phyloP scores from a whole-genome alignment of 2,888 invertebrate genomes.

The Eupithecia subumbrata region DNA sequence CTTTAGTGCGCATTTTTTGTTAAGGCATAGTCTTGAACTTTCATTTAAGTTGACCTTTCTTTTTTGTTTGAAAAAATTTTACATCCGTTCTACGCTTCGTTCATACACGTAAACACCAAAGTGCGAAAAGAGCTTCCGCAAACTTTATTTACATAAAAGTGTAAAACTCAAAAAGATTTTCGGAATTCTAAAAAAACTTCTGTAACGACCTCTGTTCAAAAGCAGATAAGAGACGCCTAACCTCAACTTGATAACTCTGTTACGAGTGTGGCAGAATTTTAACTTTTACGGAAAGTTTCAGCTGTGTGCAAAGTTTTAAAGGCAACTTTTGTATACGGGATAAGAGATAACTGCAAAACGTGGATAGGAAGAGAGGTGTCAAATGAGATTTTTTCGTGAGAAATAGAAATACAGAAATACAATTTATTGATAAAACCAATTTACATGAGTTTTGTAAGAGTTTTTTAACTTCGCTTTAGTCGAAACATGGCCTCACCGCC shows the following conservation, averaged over 20 bases:
- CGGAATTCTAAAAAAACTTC: slow-evolving; percentile 10
- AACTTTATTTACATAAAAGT: slow-evolving; percentile 3
- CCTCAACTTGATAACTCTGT: slow-evolving; percentile 19
- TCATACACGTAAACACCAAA: background rate
- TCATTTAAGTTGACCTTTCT: too few relatives aligned
- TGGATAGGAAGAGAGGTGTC: background rate
- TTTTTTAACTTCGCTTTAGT: too few relatives aligned
- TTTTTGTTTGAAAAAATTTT: too few relatives aligned
- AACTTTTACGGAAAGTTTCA: slow-evolving; percentile 19
- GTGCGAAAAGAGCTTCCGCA: background rate
- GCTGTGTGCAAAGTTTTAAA: slow-evolving; percentile 12
- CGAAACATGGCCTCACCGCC: too few relatives aligned
- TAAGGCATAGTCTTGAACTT: too few relatives aligned
- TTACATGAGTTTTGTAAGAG: too few relatives aligned
- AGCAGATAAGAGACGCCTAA: slow-evolving; percentile 10
- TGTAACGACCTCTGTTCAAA: slow-evolving; percentile 6
- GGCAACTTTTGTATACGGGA: slow-evolving; percentile 13
- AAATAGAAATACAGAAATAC: too few relatives aligned
- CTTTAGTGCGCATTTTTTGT: too few relatives aligned
- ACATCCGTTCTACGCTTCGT: background rate
- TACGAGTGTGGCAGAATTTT: slow-evolving; percentile 19
- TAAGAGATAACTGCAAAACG: background rate
- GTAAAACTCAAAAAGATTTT: background rate
- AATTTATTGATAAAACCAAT: too few relatives aligned
- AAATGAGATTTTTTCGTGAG: background rate